Conservation (phyloP, 92 coral and sea anemone species). For the Bergia puertoricense region DNA sequence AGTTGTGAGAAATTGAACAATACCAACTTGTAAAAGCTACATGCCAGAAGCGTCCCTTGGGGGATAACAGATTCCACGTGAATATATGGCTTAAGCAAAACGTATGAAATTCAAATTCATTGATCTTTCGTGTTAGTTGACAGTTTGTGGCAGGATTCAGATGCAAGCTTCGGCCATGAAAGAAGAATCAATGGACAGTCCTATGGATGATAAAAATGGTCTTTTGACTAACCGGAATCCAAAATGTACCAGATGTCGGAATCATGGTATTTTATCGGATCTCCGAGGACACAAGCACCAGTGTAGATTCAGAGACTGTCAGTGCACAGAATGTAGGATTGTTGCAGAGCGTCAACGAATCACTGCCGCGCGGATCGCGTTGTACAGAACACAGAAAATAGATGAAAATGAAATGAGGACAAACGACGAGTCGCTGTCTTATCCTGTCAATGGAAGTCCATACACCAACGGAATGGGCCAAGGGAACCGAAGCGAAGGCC, state of each 20-base stretch:
- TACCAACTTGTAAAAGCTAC: conserved; percentile 58
- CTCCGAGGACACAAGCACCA: conserved; percentile 97
- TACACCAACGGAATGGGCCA: conserved; percentile 41
- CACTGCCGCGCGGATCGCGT: conserved; percentile 94
- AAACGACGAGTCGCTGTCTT: conserved; percentile 19
- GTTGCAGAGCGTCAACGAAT: conserved; percentile 92
- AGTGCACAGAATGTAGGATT: conserved; percentile 81
- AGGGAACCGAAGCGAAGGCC: conserved; percentile 35
- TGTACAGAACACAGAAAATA: conserved; percentile 82
- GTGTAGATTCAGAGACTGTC: conserved; percentile 88
- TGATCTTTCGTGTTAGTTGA: conserved; percentile 13
- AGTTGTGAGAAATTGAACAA: conserved; percentile 63
- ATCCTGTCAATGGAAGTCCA: conserved; percentile 45
- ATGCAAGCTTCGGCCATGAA: conserved; percentile 46
- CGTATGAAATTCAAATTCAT: conserved; percentile 39
- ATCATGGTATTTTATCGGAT: conserved; percentile 92
- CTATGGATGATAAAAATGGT: conserved; percentile 51
- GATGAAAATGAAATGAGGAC: conserved; percentile 76
- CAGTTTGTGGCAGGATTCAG: neutral
- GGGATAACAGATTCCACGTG: conserved; percentile 60
- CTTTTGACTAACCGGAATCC: conserved; percentile 74
- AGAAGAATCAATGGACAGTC: conserved; percentile 61
- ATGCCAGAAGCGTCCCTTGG: conserved; percentile 53
- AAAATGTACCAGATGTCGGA: conserved; percentile 92
- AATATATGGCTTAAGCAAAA: conserved; percentile 29